phyloP scores from a whole-genome alignment of 2,888 invertebrate species.

The Drosophila buzzatii region DNA sequence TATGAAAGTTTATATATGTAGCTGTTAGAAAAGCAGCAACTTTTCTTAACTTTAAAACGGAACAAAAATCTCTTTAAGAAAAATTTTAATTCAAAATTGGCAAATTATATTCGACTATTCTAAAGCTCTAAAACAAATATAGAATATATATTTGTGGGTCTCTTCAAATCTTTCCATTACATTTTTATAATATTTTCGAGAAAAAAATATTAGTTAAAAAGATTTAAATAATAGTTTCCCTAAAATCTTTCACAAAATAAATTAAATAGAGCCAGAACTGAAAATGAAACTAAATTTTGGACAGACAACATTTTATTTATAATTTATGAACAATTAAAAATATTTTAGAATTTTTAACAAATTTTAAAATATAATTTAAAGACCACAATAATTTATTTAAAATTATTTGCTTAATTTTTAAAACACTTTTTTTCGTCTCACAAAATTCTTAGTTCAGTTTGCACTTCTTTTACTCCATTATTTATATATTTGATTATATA shows the following conservation, averaged over 20 bases:
- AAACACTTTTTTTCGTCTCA: not conserved
- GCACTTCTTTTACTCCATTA: not conserved
- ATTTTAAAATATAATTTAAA: not conserved
- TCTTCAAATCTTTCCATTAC: not conserved
- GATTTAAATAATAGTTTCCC: no score
- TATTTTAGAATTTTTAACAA: no score
- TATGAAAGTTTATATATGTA: no score
- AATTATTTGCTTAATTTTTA: not conserved
- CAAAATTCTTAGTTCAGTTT: not conserved
- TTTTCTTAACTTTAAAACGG: not conserved
- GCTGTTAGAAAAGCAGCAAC: no score
- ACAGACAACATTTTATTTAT: not conserved
- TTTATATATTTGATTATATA: constrained; percentile 14
- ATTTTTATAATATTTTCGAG: not conserved
- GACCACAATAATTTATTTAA: no score
- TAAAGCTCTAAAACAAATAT: not conserved
- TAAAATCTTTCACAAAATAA: no score
- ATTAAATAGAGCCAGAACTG: no score
- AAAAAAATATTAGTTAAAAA: no score
- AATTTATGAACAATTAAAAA: not conserved
- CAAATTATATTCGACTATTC: not conserved
- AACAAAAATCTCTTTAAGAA: not conserved
- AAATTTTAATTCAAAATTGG: no score
- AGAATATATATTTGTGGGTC: not conserved
- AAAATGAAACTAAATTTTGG: not conserved